Evolutionary conservation across 1,140 invertebrate genomes (phyloP).

Genomic region (Aphidius ervi): DNA sequence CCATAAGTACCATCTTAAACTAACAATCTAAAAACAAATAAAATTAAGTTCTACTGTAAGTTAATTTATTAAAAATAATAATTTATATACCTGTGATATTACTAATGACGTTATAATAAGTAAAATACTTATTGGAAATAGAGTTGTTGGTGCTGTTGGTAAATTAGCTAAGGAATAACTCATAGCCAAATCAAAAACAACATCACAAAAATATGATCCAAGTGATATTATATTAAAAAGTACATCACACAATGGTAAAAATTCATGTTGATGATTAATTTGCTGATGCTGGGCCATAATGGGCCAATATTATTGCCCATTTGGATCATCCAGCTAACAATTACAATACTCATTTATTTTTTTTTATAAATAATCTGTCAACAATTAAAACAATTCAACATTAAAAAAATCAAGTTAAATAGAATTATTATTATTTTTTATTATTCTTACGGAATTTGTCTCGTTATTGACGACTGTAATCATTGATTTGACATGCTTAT

Average conservation of each 20-base stretch:
- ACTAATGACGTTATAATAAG: slow-evolving; percentile 68
- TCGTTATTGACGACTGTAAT: slow-evolving; percentile 41
- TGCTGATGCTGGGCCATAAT: slow-evolving; percentile 53
- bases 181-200: slow-evolving; percentile 83
- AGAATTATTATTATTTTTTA: neutral
- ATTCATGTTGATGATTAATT: slow-evolving; percentile 57
- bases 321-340: slow-evolving; percentile 42
- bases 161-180: slow-evolving; percentile 73
- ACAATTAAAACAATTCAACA: neutral
- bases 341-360: slow-evolving; percentile 23
- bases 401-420: neutral
- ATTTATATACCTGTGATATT: slow-evolving; percentile 64
- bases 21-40: slow-evolving; percentile 37
- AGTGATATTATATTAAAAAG: slow-evolving; percentile 88
- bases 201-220: slow-evolving; percentile 87
- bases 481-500: slow-evolving; percentile 39
- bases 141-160: slow-evolving; percentile 54
- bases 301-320: slow-evolving; percentile 46
- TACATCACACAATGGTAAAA: slow-evolving; percentile 82
- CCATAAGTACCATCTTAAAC: slow-evolving; percentile 51
- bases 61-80: neutral
- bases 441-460: slow-evolving; percentile 42
- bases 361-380: neutral
- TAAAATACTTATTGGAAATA: slow-evolving; percentile 61
- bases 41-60: neutral